A percentile compares a stretch with the other conserved stretches of the same genome.
phyloP scores from a whole-genome alignment of 2,888 invertebrate genomes.

The Apamea sordens region DNA sequence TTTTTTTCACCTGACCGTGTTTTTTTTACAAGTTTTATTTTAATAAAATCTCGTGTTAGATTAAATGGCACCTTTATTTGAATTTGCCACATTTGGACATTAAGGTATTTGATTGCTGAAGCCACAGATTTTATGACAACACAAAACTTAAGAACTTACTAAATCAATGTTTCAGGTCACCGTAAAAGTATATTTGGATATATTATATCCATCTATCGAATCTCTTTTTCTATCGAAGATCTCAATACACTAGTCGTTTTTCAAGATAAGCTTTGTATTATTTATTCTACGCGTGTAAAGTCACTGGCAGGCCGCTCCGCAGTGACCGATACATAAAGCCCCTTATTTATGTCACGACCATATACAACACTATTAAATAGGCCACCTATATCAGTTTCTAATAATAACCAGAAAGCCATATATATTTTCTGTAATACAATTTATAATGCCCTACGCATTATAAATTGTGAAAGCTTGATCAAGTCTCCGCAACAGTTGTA shows the following conservation, averaged over 20 bases:
- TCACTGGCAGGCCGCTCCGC: background rate
- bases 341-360: conserved; percentile 20
- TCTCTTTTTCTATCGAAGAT: background rate
- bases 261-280: background rate
- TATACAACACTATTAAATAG: conserved; percentile 37
- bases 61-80: background rate
- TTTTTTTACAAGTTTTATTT: background rate
- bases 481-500: background rate
- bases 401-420: conserved; percentile 9
- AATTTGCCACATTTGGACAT: background rate
- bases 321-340: conserved; percentile 12
- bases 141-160: background rate
- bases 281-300: conserved; percentile 1
- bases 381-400: conserved; percentile 30
- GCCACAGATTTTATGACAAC: background rate
- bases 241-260: background rate
- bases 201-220: background rate
- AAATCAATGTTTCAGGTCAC: background rate
- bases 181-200: too few relatives aligned
- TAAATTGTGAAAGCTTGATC: too few relatives aligned
- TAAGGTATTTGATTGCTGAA: too few relatives aligned
- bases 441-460: too few relatives aligned
- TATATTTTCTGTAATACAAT: background rate
- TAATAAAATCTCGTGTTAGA: background rate
- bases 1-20: background rate